Conservation (phyloP, 2,888 invertebrate species). For the Boloria selene region DNA sequence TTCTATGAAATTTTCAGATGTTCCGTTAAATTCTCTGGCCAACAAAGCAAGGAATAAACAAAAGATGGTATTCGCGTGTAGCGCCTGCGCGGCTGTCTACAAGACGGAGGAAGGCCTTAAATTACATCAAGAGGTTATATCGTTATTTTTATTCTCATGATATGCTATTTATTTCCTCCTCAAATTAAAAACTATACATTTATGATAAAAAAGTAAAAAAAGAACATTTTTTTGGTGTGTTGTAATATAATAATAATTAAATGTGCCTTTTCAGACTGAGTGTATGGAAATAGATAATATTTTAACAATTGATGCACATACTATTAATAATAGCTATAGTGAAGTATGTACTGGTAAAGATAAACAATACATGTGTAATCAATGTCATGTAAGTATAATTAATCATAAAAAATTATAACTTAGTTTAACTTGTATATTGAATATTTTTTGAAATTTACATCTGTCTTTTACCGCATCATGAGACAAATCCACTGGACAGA, state of each 20-base stretch:
- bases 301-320: conserved; percentile 55
- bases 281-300: conserved; percentile 53
- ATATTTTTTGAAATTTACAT: no score
- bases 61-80: conserved; percentile 60
- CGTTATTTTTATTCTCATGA: conserved; percentile 16
- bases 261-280: conserved; percentile 50
- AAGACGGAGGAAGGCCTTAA: conserved; percentile 53
- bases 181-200: background rate
- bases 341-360: conserved; percentile 50
- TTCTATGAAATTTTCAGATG: conserved; percentile 47
- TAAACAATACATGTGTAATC: conserved; percentile 57
- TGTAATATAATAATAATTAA: conserved; percentile 1
- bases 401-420: background rate
- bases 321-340: conserved; percentile 44
- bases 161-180: background rate
- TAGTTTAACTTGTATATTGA: no score
- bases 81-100: conserved; percentile 63
- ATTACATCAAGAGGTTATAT: conserved; percentile 60
- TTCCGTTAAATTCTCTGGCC: conserved; percentile 48
- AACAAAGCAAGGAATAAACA: conserved; percentile 41
- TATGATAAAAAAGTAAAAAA: no score
- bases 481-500: no score
- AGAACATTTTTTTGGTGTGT: conserved; percentile 26
- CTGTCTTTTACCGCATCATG: no score
- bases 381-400: conserved; percentile 62